A percentile compares a stretch with the other conserved stretches of the same genome.
Conservation (phyloP, 2,888 invertebrate species). For the Andrena minutula region DNA sequence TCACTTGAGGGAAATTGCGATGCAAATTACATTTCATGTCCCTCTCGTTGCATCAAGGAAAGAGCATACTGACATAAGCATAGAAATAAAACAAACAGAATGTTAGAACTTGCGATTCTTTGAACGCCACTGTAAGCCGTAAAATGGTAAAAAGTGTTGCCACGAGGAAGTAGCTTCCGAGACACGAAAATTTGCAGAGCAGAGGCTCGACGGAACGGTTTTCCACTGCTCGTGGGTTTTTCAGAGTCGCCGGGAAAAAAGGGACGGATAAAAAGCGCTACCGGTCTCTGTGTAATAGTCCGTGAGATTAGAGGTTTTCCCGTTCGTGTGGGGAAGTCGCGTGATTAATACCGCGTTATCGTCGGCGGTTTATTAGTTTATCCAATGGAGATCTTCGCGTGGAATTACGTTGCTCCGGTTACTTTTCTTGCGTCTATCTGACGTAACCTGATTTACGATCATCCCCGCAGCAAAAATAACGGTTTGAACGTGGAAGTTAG, state of each 20-base stretch:
- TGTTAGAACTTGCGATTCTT: no score
- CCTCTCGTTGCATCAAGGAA: no score
- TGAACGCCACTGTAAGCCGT: no score
- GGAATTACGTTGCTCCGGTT: neutral
- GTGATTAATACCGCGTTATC: constrained; percentile 27
- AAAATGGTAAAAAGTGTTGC: neutral
- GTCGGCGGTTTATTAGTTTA: constrained; percentile 34
- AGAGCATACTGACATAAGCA: no score
- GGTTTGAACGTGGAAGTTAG: constrained; percentile 12
- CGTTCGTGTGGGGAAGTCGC: constrained; percentile 11
- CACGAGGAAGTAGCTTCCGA: neutral
- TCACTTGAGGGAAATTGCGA: no score
- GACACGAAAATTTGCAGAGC: neutral
- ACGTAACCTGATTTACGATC: constrained; percentile 22
- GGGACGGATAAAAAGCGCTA: neutral
- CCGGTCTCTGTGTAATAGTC: neutral
- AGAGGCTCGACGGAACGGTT: neutral
- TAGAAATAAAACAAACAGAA: no score
- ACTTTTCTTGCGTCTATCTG: constrained; percentile 5
- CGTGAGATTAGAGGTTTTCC: neutral
- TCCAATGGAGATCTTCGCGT: constrained; percentile 13
- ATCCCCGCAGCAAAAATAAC: constrained; percentile 18
- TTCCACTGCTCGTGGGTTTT: neutral
- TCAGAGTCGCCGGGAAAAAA: neutral
- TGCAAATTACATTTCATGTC: no score